phyloP scores from a whole-genome alignment of 37 sponge, comb jelly and placozoan genomes.

The Haliclona indistincta region DNA sequence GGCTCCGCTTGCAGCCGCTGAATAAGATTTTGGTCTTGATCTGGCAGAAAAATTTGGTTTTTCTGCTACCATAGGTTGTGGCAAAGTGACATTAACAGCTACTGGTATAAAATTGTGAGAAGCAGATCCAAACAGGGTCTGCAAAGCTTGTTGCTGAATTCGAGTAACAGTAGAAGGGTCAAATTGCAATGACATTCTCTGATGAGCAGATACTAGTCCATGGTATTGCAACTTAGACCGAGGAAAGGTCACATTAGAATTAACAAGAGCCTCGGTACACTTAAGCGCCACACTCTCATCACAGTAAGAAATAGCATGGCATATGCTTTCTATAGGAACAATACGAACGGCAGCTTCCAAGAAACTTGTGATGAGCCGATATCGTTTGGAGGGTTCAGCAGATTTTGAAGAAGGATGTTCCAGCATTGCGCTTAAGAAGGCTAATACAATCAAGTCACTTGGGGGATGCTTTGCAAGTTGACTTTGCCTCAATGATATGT shows the following conservation, averaged over 20 bases:
- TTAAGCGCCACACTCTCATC: slow-evolving; percentile 23
- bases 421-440: slow-evolving; percentile 54
- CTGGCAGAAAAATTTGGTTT: too few relatives aligned
- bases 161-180: not conserved
- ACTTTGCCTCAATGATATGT: slow-evolving; percentile 36
- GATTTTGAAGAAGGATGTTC: slow-evolving; percentile 16
- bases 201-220: not conserved
- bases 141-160: not conserved
- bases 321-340: slow-evolving; percentile 68
- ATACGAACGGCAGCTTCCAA: slow-evolving; percentile 55
- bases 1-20: too few relatives aligned
- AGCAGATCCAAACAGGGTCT: not conserved
- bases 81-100: too few relatives aligned
- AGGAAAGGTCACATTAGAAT: not conserved
- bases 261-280: slow-evolving; percentile 52
- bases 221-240: not conserved
- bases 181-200: not conserved
- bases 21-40: too few relatives aligned
- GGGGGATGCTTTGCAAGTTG: slow-evolving; percentile 66
- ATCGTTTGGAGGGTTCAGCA: slow-evolving; percentile 13
- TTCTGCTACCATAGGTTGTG: too few relatives aligned
- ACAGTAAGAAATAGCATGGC: slow-evolving; percentile 33
- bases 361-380: slow-evolving; percentile 20
- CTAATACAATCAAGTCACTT: slow-evolving; percentile 42
- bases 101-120: too few relatives aligned